phyloP scores from a whole-genome alignment of 2,888 invertebrate genomes.

The Lithophane semibrunnea region DNA sequence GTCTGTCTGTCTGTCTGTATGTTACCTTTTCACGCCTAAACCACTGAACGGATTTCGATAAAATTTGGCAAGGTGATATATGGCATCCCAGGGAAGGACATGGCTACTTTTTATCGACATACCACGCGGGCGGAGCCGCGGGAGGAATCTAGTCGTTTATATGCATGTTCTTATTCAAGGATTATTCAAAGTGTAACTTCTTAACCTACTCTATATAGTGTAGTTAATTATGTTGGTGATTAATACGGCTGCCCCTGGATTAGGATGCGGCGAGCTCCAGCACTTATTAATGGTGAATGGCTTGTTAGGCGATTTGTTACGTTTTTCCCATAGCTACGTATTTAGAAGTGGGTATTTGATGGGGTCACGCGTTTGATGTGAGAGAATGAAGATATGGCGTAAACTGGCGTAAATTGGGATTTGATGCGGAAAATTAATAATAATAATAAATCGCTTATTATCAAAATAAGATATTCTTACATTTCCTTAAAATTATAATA shows the following conservation, averaged over 20 bases:
- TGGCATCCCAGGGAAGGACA: too few species aligned
- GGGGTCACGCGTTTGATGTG: background rate
- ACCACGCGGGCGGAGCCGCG: too few species aligned
- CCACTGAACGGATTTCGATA: too few species aligned
- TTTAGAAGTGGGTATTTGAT: constrained; percentile 1
- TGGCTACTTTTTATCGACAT: too few species aligned
- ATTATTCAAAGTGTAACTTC: constrained; percentile 10
- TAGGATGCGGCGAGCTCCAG: constrained; percentile 63
- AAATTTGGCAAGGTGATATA: too few species aligned
- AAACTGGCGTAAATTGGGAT: too few species aligned
- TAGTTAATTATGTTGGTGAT: constrained; percentile 72
- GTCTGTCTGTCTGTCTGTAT: too few species aligned
- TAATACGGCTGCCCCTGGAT: constrained; percentile 68
- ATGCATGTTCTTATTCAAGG: background rate
- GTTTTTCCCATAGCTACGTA: constrained; percentile 28
- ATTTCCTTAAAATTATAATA: too few species aligned
- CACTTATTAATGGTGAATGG: constrained; percentile 61
- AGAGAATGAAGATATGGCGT: background rate
- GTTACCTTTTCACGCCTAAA: too few species aligned
- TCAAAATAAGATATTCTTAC: too few species aligned
- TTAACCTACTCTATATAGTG: background rate
- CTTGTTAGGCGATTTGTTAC: constrained; percentile 57
- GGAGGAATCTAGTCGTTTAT: too few species aligned
- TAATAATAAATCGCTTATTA: too few species aligned
- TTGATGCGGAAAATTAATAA: background rate